Conservation (phyloP, 2,797 vertebrate genomes). For the Phylloscopus collybita region DNA sequence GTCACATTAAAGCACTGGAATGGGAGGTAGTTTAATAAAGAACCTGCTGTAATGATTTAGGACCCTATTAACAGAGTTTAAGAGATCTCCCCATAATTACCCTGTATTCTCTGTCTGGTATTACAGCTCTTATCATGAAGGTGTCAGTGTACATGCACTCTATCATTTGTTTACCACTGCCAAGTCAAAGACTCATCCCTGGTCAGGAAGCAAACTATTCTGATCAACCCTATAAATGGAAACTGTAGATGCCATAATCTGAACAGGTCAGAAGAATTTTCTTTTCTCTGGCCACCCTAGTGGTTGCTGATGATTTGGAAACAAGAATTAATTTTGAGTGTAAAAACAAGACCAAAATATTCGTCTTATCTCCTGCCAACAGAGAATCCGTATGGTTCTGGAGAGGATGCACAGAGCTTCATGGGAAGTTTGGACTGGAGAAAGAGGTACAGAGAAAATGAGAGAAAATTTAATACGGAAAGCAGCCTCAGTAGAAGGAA, state of each 20-base stretch:
- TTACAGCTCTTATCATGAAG: background rate
- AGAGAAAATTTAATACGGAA: background rate
- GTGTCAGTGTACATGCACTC: background rate
- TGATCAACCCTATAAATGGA: background rate
- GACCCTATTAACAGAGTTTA: background rate
- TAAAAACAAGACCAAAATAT: background rate
- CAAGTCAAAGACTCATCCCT: background rate
- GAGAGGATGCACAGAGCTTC: background rate
- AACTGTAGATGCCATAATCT: background rate
- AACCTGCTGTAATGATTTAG: background rate
- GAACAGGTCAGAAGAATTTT: background rate
- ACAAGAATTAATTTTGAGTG: background rate
- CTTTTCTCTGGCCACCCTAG: background rate
- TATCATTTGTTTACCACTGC: background rate
- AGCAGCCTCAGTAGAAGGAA: background rate
- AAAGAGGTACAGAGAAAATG: background rate
- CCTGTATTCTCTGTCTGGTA: background rate
- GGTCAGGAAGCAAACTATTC: background rate
- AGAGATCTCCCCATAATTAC: background rate
- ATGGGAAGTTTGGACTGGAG: background rate
- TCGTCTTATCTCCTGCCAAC: background rate
- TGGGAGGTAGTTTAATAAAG: slow-evolving; percentile 16
- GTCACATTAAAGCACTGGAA: background rate
- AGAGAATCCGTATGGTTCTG: background rate
- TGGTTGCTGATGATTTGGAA: background rate